A percentile compares a stretch with the other conserved stretches of the same genome.
These are phyloP conservation scores for Lutjanus campechanus DNA, from an alignment of 2,797 vertebrate species.

Conservation along the genomic window DNA sequence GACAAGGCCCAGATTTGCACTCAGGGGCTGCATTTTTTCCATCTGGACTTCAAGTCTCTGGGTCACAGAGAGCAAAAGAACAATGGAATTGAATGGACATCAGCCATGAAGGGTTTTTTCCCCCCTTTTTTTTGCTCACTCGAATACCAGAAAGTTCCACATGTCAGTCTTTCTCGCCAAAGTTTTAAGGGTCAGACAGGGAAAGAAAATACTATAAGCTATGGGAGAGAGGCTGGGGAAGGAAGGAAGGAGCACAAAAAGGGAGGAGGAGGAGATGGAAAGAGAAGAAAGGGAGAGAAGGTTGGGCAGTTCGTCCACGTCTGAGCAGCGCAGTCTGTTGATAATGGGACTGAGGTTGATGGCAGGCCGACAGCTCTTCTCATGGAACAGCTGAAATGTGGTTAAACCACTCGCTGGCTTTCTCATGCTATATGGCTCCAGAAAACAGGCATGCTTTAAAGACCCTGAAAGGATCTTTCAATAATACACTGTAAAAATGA, in stretches of 20 bases:
- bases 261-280: slow-evolving; percentile 71
- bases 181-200: slow-evolving; percentile 67
- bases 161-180: slow-evolving; percentile 61
- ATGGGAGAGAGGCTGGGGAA: slow-evolving; percentile 38
- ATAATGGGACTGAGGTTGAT: slow-evolving; percentile 77
- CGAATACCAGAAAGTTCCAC: slow-evolving; percentile 75
- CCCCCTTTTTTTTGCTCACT: slow-evolving; percentile 22
- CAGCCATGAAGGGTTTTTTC: slow-evolving; percentile 42
- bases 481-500: neutral
- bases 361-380: slow-evolving; percentile 72
- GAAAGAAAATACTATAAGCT: slow-evolving; percentile 65
- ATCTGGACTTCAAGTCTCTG: slow-evolving; percentile 70
- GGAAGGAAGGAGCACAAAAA: slow-evolving; percentile 51
- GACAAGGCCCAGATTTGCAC: slow-evolving; percentile 61
- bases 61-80: slow-evolving; percentile 70
- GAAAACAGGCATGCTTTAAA: slow-evolving; percentile 26
- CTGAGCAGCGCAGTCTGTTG: slow-evolving; percentile 67
- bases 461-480: slow-evolving; percentile 42
- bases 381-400: slow-evolving; percentile 75
- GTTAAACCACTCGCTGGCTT: slow-evolving; percentile 65
- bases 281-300: slow-evolving; percentile 68
- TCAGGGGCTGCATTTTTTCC: slow-evolving; percentile 63
- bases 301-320: slow-evolving; percentile 70
- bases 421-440: slow-evolving; percentile 44
- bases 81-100: slow-evolving; percentile 69